These are phyloP conservation scores for Tenthredo notha DNA, from an alignment of 2,888 invertebrate species.

Conservation along the genomic window DNA sequence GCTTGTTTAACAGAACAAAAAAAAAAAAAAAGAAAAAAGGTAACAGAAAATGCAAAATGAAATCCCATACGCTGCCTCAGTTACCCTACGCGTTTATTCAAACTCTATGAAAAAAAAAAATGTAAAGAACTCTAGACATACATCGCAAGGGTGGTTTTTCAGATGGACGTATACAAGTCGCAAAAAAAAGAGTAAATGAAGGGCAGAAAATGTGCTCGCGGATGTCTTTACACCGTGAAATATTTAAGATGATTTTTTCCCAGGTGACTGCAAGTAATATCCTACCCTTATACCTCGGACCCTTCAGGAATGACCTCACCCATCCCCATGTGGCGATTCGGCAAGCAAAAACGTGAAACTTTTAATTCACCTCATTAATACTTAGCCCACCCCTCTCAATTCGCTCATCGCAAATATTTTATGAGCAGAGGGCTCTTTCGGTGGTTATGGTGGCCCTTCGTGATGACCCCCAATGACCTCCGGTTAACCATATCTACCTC, in stretches of 20 bases:
- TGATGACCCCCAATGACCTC: slow-evolving; percentile 42
- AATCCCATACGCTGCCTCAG: neutral
- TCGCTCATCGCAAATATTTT: slow-evolving; percentile 24
- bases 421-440: slow-evolving; percentile 34
- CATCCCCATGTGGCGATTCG: slow-evolving; percentile 44
- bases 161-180: neutral
- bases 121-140: neutral
- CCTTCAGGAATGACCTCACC: slow-evolving; percentile 6
- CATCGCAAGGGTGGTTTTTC: neutral
- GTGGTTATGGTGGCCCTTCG: slow-evolving; percentile 8
- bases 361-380: slow-evolving; percentile 55
- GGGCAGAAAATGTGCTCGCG: neutral
- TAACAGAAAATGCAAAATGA: slow-evolving; percentile 11
- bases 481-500: slow-evolving; percentile 22
- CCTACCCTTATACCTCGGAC: slow-evolving; percentile 28
- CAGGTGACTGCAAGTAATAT: slow-evolving; percentile 27
- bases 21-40: neutral
- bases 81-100: neutral
- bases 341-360: slow-evolving; percentile 42
- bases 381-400: slow-evolving; percentile 34
- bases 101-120: neutral
- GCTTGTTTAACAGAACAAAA: neutral
- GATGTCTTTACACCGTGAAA: slow-evolving; percentile 40
- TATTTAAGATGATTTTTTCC: slow-evolving; percentile 49
- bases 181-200: neutral